phyloP scores from a whole-genome alignment of 2,113 vertebrate species.

The Apteryx mantelli region DNA sequence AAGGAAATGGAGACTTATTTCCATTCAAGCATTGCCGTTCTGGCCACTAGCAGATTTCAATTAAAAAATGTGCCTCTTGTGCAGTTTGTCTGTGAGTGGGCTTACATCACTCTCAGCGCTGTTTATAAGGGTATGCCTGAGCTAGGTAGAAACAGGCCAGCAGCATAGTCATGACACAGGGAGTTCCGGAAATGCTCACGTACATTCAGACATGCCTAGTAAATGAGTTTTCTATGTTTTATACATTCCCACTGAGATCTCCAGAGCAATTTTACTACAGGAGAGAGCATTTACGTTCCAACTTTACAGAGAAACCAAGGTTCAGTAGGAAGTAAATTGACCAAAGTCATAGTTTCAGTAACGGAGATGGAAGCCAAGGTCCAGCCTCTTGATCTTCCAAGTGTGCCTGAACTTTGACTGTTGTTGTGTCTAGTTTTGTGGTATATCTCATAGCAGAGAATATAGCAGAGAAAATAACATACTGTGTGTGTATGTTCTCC shows the following conservation, averaged over 20 bases:
- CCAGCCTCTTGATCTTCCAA: background rate
- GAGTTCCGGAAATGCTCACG: background rate
- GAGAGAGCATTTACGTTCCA: background rate
- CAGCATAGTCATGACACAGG: background rate
- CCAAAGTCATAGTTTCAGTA: background rate
- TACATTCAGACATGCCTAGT: too few species aligned
- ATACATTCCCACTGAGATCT: background rate
- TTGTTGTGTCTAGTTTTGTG: background rate
- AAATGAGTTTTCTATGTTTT: background rate
- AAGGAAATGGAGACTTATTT: background rate
- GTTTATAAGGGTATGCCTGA: rapidly evolving
- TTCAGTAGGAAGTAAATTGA: background rate
- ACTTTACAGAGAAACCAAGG: background rate
- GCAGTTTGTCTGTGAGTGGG: background rate
- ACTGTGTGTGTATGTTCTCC: background rate
- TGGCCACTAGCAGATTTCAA: background rate
- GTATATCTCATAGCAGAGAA: background rate
- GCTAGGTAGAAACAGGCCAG: background rate
- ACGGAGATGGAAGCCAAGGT: background rate
- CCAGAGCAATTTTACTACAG: background rate
- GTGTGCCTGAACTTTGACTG: background rate
- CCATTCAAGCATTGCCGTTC: background rate
- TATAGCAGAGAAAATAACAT: background rate
- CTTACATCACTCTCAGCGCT: background rate
- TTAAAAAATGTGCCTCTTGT: background rate